A percentile compares a stretch with the other conserved stretches of the same genome.
Conservation (phyloP, 2,797 vertebrate species). For the Mormyrops attenuatus region DNA sequence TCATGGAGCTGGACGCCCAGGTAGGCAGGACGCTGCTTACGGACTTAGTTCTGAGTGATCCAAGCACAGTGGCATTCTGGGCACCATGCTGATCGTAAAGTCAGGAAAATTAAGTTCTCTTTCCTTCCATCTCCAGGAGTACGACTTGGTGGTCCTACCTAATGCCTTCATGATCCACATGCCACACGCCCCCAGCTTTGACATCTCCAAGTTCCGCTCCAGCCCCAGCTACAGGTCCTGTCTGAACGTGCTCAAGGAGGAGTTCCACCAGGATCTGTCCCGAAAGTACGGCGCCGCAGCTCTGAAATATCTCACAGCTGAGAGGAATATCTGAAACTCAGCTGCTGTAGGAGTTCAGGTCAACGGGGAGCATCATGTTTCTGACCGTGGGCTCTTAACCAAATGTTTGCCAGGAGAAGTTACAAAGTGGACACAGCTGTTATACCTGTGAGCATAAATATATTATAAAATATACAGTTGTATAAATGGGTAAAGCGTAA, state of each 20-base stretch:
- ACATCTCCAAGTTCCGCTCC: constrained; percentile 91
- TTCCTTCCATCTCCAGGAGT: constrained; percentile 64
- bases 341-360: background rate
- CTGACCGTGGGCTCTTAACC: background rate
- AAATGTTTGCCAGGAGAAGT: background rate
- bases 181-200: constrained; percentile 91
- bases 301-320: constrained; percentile 90
- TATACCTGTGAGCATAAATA: background rate
- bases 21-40: constrained; percentile 46
- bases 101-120: background rate
- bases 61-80: too few species aligned
- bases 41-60: background rate
- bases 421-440: background rate
- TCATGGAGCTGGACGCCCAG: constrained; percentile 92
- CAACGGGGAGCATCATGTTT: background rate
- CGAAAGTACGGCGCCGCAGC: constrained; percentile 82
- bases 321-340: constrained; percentile 63
- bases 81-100: background rate
- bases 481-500: background rate
- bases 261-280: constrained; percentile 95
- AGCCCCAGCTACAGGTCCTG: constrained; percentile 83
- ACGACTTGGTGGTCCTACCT: constrained; percentile 84
- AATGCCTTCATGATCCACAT: constrained; percentile 96
- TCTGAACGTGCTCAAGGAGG: constrained; percentile 81
- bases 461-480: background rate